Evolutionary conservation across 2,888 invertebrate species (phyloP), one percentile per base, ranked within the genome.

Genomic region (Ectemnius lituratus): DNA sequence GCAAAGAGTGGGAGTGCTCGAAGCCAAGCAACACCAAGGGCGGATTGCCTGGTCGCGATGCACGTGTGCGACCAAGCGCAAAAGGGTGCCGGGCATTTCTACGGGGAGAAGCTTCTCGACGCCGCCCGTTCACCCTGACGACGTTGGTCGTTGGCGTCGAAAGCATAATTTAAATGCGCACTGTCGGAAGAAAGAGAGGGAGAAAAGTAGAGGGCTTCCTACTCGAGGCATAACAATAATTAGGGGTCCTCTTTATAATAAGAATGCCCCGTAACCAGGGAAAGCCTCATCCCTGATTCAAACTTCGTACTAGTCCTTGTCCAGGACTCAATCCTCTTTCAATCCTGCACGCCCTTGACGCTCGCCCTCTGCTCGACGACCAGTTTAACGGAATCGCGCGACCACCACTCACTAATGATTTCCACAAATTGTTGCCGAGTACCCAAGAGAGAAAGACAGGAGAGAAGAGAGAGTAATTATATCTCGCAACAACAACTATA

Each of bases 371-470:
- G n/a, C 16, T 52, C 52, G 16, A 46, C 61, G 62, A 58, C 67
- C 61, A 75, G 65, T 64, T 73, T 58, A 79, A 61, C 68, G 58
- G 76, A 74, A 70, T 74, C 76, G 67, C 66, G 73, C 61, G 64
- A 62, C 79, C 72, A 76, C 70, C 75, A 76, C 80, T 78, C 80
- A 78, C 84, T 87, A 86, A 87, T 85, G 82, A 84, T 82, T 84
- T 81, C 82, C 81, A 81, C 82, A 85, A 85, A 87, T 85, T 84
- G 83, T 85, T 82, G 79, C 73, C 66, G 62, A 70, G 8, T 52
- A 2, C 70, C 69, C 62, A 47, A 65, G 67, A 37, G 37, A 11
- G 37, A 37, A 8, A 37, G 37, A 6, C 1, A 11, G 37, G 8
- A 11, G 11, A 11, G 2, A 8, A 2, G 5, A 37, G 37, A 37